Percentiles rank a stretch among this genome's conserved stretches.
phyloP scores from a whole-genome alignment of 1,140 invertebrate genomes.

The Orchesella cincta region DNA sequence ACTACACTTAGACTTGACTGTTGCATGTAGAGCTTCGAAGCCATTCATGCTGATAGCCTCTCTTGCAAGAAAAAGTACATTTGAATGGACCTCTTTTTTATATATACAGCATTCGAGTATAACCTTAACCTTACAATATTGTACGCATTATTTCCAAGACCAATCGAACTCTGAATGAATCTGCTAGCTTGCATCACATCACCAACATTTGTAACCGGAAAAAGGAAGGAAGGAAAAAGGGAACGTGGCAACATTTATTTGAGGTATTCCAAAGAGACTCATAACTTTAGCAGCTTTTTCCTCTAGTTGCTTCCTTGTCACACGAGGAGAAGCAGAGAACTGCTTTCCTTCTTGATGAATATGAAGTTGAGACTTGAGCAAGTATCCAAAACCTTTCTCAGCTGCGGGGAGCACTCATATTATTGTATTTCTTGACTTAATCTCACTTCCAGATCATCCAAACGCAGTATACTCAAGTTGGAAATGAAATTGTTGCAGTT shows the following conservation, averaged over 20 bases:
- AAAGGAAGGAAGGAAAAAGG: background rate
- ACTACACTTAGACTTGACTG: background rate
- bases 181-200: background rate
- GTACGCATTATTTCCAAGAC: background rate
- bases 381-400: too few species aligned
- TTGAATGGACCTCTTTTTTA: background rate
- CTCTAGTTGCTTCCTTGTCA: background rate
- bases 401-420: background rate
- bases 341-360: background rate
- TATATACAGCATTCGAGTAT: background rate
- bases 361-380: too few species aligned
- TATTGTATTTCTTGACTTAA: background rate
- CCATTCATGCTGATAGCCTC: background rate
- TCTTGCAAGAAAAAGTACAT: background rate
- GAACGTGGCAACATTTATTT: background rate
- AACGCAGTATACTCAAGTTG: too few species aligned
- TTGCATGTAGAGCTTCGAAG: background rate
- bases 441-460: conserved; percentile 9
- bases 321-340: background rate
- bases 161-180: background rate
- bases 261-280: conserved; percentile 15
- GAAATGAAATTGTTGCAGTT: too few species aligned
- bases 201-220: background rate
- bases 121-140: background rate
- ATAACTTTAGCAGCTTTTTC: conserved; percentile 18